These are phyloP conservation scores for Emydoidea blandingii DNA, from an alignment of 2,797 vertebrate species.

Conservation along the genomic window DNA sequence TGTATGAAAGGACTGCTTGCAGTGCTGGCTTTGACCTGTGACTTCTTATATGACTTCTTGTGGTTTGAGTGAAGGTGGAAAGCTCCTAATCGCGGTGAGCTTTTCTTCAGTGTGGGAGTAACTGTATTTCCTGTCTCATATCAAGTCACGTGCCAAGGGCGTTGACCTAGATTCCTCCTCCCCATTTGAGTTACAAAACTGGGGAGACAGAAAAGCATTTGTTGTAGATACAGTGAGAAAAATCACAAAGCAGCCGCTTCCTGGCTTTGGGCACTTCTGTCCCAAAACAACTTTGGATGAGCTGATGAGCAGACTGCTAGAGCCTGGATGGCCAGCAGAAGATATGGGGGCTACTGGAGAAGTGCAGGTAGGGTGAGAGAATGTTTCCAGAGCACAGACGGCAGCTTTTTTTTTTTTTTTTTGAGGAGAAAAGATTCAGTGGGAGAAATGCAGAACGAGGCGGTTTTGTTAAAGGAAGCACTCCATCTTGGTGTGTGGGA, in stretches of 20 bases:
- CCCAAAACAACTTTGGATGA: neutral
- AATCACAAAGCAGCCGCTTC: neutral
- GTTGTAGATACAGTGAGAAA: neutral
- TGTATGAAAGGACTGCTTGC: neutral
- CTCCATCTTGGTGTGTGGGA: neutral
- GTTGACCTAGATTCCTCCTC: conserved; percentile 65
- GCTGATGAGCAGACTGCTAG: accelerated
- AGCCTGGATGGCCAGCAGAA: neutral
- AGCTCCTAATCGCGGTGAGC: conserved; percentile 59
- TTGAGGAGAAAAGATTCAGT: neutral
- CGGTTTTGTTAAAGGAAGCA: neutral
- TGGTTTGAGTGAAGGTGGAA: conserved; percentile 75
- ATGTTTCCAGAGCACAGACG: neutral
- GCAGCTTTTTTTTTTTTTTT: neutral
- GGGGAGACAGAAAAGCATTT: neutral
- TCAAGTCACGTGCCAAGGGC: conserved; percentile 58
- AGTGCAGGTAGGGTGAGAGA: neutral
- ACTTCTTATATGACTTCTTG: conserved; percentile 64
- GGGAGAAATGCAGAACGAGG: neutral
- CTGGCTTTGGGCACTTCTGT: neutral
- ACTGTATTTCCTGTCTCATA: conserved; percentile 80
- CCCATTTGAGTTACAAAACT: neutral
- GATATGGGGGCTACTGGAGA: neutral
- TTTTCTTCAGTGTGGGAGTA: conserved; percentile 73
- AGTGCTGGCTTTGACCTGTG: conserved; percentile 45